Base-by-base conservation (phyloP, 2,797 vertebrate genomes). In the Onychomys torridus region DNA sequence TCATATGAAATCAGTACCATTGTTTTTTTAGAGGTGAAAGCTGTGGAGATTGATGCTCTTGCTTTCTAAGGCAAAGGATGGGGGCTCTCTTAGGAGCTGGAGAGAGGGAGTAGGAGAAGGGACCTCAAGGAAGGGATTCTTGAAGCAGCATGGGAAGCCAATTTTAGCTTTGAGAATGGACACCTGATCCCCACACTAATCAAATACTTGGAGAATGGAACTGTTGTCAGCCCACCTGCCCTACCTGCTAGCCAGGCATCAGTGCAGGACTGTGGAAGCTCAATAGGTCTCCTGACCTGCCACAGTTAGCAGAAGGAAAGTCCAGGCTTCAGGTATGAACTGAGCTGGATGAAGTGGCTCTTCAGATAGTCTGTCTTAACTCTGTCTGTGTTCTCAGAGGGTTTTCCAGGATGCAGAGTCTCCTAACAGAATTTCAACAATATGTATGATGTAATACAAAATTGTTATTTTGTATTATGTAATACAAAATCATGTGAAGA, bases 1-100 rank as follows among this genome's bases (percentile, higher is more conserved):
- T 86, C 25, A 81, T n/a, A 89, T 63, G 43, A 77, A 78, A 75
- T 86, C 14, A 79, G 12, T 49, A 88, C 25, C 40, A 67, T 82
- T 73, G 67, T 49, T 2, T 6, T 46, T 52, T 10, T 14, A 55
- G 37, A 2, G 17, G 7, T 34, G 10, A 34, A 25, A 3, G 7
- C 2, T n/a, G 16, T 16, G 40, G 16, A 40, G 34, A 32, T 0
- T 84, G 73, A 59, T 32, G 29, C 0, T 43, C 91, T 76, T 77
- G 19, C 29, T 83, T 95, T 95, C 34, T 49, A 65, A 37, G 43
- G 34, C 19, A 61, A 73, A 40, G 16, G 61, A 87, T 77, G 21
- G 0, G 13, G 21, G 13, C 25, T 9, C 8, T 32, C 43, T 6
- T 12, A 23, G 25, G 9, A 25, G 19, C n/a, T 57, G 8, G 7